Evolutionary conservation across 2,888 invertebrate genomes (phyloP), one percentile per base, ranked within the genome.

Genomic region (Zaprionus lineosus): DNA sequence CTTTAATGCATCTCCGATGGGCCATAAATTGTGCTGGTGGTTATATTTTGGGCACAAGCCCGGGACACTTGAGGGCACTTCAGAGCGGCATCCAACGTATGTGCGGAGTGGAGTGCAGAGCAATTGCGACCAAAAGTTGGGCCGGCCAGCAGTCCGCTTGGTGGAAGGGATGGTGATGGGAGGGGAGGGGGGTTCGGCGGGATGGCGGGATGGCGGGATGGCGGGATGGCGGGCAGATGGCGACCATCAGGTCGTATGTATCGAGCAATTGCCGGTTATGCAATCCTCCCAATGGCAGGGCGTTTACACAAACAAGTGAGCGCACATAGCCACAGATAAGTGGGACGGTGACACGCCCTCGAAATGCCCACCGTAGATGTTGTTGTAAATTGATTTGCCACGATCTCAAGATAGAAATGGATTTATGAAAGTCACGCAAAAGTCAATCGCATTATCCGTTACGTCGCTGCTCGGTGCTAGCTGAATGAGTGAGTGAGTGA

Each of bases 381-480:
- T 56, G 60, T 46, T 55, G 58, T 63, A 52, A 78, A 82, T 78
- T 73, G 79, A 78, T 78, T 78, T 73, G 79, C 55, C 73, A 73
- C 82, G 82, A 82, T 78, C 67, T 58, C 60, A 52, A 63, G 66
- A 61, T 78, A 78, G 79, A 66, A 78, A 73, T 75, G 77, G 77
- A 78, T 82, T 79, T 75, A 83, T 79, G 78, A 83, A 79, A 78
- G 78, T 83, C 76, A 78, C 83, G 83, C 78, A 67, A 71, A 75
- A 36, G 18, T 51, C 58, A 57, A 74, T 65, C 59, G 53, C 64
- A 51, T 52, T 58, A 61, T 43, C 21, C 16, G 53, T 44, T 58
- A 62, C 76, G 48, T 34, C 46, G 26, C n/a, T n/a, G n/a, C n/a
- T n/a, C n/a, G n/a, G n/a, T n/a, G n/a, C n/a, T n/a, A n/a, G n/a